Base-by-base conservation (phyloP, 2,888 invertebrate genomes). In the Druceiella hillmani region DNA sequence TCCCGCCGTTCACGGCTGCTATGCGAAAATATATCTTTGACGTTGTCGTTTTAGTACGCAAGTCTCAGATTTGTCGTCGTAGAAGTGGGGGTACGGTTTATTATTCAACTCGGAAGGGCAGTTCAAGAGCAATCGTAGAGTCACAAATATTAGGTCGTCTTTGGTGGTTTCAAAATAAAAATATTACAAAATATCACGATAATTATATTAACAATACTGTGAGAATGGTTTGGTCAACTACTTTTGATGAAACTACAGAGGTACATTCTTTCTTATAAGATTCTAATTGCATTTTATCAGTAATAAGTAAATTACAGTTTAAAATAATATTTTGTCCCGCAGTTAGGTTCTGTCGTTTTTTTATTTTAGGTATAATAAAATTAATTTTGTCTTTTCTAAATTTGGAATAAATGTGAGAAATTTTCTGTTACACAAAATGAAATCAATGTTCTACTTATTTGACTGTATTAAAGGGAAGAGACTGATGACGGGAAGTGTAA, bases 51-150 rank as follows among this genome's bases (percentile, higher is more conserved):
- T n/a, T 56, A 64, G 52, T 66, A 64, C 70, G 68, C 66, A 64
- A 60, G 61, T 59, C 64, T 52, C 56, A 50, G 45, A n/a, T n/a
- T n/a, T n/a, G n/a, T n/a, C 53, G 53, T 54, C 55, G 51, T 54
- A 58, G 55, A 56, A 61, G 62, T 58, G 60, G 59, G 56, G 59
- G n/a, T 60, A 57, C 58, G 57, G 55, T 57, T 64, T 12, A 14
- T 10, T 13, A 27, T 67, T 62, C 60, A 59, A 58, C 58, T 55
- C 55, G 60, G 61, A 71, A 71, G 72, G 72, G 66, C 72, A 68
- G 64, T 66, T 71, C 70, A 72, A 72, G 72, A 67, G 66, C 72
- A 69, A 62, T 57, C 58, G 58, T 59, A 60, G n/a, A n/a, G n/a
- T n/a, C n/a, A 28, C 28, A 28, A 35, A 17, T 35, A 12, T 28